Evolutionary conservation across 2,888 invertebrate species (phyloP), one percentile per base, ranked within the genome.

Genomic region (Pseudolycoriella hygida): DNA sequence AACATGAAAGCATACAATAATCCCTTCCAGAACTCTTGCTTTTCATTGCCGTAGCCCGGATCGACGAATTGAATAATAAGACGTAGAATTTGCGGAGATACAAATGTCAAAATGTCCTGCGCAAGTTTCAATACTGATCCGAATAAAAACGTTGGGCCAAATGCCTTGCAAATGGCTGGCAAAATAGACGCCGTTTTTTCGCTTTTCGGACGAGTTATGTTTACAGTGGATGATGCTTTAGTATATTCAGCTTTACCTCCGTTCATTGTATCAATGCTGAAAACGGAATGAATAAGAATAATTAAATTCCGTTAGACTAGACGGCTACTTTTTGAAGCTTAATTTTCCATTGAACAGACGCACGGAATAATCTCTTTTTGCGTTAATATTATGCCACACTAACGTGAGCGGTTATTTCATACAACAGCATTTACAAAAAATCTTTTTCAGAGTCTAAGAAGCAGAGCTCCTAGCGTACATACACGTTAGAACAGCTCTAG

Each of bases 81-180:
- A 53, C 84, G 81, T 49, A 93, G 72, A 55, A 97, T 69, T 64
- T 88, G 81, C 0, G 97, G 97, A 54, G 87, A 89, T 38, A 84
- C 73, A 65, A 97, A 97, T 51, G 84, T 84, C 45, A 96, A 63
- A 14, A 81, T 50, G 65, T 93, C 94, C 56, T 87, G 84, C 32
- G 80, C 56, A 0, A 93, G 61, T 64, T 94, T 94, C 50, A 92
- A 69, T 44, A 80, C 60, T 0, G 87, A 72, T n/a, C 93, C 92
- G 54, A 89, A 79, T 2, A 92, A 49, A 59, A 93, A 90, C 46
- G 84, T 81, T 1, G 79, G 76, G 41, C 93, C 89, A 62, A 93
- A 96, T 4, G 90, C 84, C 59, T 80, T 77, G 52, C 84, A 74
- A 41, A 98, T 70, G 0, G 89, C 83, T 30, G 80, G 79, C 56